A percentile compares a stretch with the other conserved stretches of the same genome.
Evolutionary conservation across 2,888 invertebrate species (phyloP).

Genomic region (Drosophila mimetica): DNA sequence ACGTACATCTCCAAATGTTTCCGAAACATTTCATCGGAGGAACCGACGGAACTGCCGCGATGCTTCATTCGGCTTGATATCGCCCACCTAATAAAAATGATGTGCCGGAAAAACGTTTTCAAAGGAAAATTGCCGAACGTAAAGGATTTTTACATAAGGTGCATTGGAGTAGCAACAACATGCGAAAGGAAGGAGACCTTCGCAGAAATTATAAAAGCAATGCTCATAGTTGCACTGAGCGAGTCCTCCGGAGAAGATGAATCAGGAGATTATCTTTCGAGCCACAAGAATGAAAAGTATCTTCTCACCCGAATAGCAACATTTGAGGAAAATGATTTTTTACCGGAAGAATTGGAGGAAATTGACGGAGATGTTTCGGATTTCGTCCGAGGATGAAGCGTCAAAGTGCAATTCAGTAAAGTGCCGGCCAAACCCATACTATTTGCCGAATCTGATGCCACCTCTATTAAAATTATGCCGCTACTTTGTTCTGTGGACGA

Average conservation of each 20-base stretch:
- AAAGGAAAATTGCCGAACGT: constrained; percentile 4
- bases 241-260: too few relatives aligned
- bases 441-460: too few relatives aligned
- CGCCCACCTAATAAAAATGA: constrained; percentile 3
- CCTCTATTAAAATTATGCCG: too few relatives aligned
- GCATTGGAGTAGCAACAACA: not conserved
- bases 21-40: not conserved
- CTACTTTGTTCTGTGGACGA: too few relatives aligned
- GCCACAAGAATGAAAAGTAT: not conserved
- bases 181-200: not conserved
- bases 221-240: too few relatives aligned
- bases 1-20: not conserved
- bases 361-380: too few relatives aligned
- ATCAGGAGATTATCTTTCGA: not conserved
- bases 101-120: not conserved
- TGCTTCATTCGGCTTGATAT: constrained; percentile 3
- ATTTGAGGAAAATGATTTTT: not conserved
- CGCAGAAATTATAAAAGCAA: not conserved
- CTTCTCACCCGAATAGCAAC: not conserved
- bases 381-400: too few relatives aligned
- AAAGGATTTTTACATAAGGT: not conserved
- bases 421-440: too few relatives aligned
- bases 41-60: not conserved
- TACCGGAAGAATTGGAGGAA: too few relatives aligned
- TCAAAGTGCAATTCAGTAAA: too few relatives aligned